phyloP scores from a whole-genome alignment of 2,888 invertebrate species.

The Coleophora flavipennella region DNA sequence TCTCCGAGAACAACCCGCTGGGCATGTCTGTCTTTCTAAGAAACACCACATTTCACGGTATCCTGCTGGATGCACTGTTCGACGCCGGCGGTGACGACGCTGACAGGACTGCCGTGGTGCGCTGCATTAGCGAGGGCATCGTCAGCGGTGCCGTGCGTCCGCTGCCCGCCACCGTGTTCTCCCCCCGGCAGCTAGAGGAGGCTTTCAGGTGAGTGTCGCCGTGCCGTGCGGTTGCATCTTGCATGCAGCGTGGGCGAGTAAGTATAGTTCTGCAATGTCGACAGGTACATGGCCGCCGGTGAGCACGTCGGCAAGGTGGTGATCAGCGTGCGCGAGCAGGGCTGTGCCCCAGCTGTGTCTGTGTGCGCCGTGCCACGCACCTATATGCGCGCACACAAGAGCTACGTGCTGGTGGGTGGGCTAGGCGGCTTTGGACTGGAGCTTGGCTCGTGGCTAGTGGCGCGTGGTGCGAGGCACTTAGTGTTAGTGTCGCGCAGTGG shows the following conservation, averaged over 20 bases:
- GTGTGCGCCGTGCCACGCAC: conserved; percentile 88
- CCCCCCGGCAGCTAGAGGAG: conserved; percentile 89
- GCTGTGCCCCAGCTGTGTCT: conserved; percentile 67
- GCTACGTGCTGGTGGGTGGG: conserved; percentile 85
- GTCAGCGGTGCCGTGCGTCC: conserved; percentile 91
- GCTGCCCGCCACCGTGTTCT: conserved; percentile 87
- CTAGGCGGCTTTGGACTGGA: conserved; percentile 98
- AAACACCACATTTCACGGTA: conserved; percentile 99
- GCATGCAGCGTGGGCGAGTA: no score
- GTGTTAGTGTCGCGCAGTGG: conserved; percentile 93
- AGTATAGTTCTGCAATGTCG: no score
- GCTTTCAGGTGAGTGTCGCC: conserved; percentile 78
- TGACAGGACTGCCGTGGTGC: conserved; percentile 83
- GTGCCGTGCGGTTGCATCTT: no score
- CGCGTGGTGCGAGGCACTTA: conserved; percentile 87
- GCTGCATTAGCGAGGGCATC: conserved; percentile 88
- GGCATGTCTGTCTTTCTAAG: conserved; percentile 97
- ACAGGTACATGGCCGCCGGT: conserved; percentile 93
- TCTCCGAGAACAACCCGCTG: conserved; percentile 89
- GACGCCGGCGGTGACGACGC: conserved; percentile 72
- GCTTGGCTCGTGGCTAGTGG: conserved; percentile 89
- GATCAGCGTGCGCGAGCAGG: conserved; percentile 90
- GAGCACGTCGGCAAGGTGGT: conserved; percentile 98
- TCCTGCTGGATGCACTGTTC: conserved; percentile 93
- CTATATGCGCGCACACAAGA: conserved; percentile 84